Conservation (phyloP, 1,140 invertebrate species). For the Callitettix versicolor region DNA sequence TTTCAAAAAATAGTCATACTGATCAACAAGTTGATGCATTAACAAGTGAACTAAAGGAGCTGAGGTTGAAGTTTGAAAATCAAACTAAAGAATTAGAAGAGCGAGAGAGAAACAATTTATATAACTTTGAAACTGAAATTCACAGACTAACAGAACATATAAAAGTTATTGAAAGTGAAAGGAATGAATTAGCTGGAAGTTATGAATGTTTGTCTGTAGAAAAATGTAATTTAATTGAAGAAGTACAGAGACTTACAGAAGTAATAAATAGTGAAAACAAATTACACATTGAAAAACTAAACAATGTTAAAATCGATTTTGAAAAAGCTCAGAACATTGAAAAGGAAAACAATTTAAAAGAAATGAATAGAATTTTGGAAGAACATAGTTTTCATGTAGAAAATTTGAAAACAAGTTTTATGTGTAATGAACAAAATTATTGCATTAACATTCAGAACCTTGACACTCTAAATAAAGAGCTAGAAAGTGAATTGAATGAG, state of each 20-base stretch:
- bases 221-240: constrained; percentile 2
- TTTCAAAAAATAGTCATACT: neutral
- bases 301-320: constrained; percentile 9
- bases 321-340: constrained; percentile 11
- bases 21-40: constrained; percentile 6
- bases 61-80: constrained; percentile 39
- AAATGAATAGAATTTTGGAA: no score
- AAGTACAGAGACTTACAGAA: neutral
- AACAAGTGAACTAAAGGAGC: neutral
- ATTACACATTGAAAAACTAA: neutral
- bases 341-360: constrained; percentile 8
- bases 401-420: no score
- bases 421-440: no score
- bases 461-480: no score
- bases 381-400: no score
- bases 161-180: constrained; percentile 30
- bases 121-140: constrained; percentile 36
- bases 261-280: neutral
- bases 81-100: constrained; percentile 31
- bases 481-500: no score
- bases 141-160: constrained; percentile 41
- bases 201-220: neutral
- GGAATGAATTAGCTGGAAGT: constrained; percentile 25
- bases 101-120: constrained; percentile 39
- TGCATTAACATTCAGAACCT: no score